Evolutionary conservation across 1,140 invertebrate genomes (phyloP).

Genomic region (Ceratosolen fusciceps): DNA sequence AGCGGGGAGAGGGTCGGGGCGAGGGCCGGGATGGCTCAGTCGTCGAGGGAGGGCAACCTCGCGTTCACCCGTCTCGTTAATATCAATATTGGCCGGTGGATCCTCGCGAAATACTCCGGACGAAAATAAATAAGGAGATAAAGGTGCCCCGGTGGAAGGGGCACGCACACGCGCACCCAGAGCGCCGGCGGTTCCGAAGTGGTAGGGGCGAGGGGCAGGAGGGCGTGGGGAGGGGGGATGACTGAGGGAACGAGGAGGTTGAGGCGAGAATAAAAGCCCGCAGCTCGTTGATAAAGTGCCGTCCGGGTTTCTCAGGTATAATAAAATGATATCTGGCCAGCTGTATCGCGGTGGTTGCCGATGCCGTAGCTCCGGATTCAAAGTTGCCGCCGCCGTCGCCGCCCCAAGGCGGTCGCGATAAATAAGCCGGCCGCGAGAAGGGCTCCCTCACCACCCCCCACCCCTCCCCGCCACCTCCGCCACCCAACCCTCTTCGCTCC

Average conservation of each 20-base stretch:
- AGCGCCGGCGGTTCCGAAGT: neutral
- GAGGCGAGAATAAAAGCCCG: conserved; percentile 36
- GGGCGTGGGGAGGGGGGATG: neutral
- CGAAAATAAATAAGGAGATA: conserved; percentile 46
- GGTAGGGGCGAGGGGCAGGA: neutral
- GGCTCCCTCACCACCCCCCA: neutral
- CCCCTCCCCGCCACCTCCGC: neutral
- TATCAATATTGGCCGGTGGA: conserved; percentile 36
- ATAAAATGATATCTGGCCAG: conserved; percentile 66
- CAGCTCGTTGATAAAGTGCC: conserved; percentile 63
- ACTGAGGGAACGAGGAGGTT: neutral
- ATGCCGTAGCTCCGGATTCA: conserved; percentile 49
- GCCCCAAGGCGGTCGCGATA: conserved; percentile 60
- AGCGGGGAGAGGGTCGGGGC: conserved; percentile 3
- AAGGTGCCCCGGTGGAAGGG: conserved; percentile 13
- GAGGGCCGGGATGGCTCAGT: neutral
- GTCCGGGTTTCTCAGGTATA: conserved; percentile 59
- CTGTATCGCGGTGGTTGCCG: conserved; percentile 57
- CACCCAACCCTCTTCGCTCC: neutral
- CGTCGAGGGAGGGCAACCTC: conserved; percentile 3
- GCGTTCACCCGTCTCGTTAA: conserved; percentile 39
- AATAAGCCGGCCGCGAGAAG: conserved; percentile 55
- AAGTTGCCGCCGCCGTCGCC: conserved; percentile 60
- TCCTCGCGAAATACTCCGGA: neutral
- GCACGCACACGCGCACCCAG: neutral